Percentiles rank a stretch among this genome's conserved stretches.
These are phyloP conservation scores for Lordiphosa stackelbergi DNA, from an alignment of 1,140 invertebrate genomes.

Conservation along the genomic window DNA sequence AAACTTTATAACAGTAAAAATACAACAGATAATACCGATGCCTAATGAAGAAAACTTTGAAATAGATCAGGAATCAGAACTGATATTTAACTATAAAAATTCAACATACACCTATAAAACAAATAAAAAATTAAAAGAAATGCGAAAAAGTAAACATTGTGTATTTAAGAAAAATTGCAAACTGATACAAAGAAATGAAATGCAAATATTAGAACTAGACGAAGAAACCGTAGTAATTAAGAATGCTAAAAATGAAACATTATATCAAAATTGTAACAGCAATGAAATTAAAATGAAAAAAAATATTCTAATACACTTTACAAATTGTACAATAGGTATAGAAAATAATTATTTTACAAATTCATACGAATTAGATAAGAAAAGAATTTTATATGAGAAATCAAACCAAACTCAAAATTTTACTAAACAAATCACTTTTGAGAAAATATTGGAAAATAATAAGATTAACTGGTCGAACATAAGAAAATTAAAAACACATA, in stretches of 20 bases:
- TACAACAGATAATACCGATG: too few relatives aligned
- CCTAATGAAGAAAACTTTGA: too few relatives aligned
- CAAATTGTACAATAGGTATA: slow-evolving; percentile 12
- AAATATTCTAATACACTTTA: slow-evolving; percentile 2
- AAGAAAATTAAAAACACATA: slow-evolving; percentile 12
- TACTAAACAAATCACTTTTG: slow-evolving; percentile 1
- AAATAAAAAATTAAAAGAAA: too few relatives aligned
- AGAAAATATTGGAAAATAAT: slow-evolving; percentile 5
- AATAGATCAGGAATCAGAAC: too few relatives aligned
- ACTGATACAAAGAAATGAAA: too few relatives aligned
- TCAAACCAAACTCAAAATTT: slow-evolving; percentile 10
- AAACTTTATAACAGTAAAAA: too few relatives aligned
- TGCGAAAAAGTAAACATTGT: too few relatives aligned
- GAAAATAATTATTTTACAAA: slow-evolving; percentile 5
- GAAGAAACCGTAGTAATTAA: slow-evolving; percentile 17
- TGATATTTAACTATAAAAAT: too few relatives aligned
- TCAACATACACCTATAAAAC: too few relatives aligned
- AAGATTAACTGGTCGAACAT: slow-evolving; percentile 7
- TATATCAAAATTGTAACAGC: slow-evolving; percentile 13
- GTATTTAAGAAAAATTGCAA: too few relatives aligned
- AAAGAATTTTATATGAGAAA: slow-evolving; percentile 2
- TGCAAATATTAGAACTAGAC: too few relatives aligned
- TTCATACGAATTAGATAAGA: slow-evolving; percentile 7
- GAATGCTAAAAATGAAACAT: slow-evolving; percentile 14
- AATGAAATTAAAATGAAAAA: slow-evolving; percentile 13